These are phyloP conservation scores for Rhodinocichla rosea DNA, from an alignment of 2,113 vertebrate species.

Conservation along the genomic window DNA sequence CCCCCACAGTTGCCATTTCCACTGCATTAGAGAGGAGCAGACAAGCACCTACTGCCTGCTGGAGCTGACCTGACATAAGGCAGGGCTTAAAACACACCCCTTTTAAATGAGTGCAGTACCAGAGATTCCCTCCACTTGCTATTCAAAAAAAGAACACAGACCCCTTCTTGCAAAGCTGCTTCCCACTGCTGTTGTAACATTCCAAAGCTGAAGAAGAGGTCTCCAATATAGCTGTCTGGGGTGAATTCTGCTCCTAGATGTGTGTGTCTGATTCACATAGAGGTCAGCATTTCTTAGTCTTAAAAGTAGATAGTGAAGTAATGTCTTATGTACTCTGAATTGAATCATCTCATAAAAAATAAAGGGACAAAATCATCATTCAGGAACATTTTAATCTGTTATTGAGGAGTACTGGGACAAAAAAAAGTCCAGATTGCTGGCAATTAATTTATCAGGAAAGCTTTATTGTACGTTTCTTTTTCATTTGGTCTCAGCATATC, in stretches of 20 bases:
- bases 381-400: not conserved
- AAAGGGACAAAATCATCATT: not conserved
- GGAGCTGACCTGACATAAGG: not conserved
- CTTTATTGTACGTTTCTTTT: not conserved
- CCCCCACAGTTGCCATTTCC: not conserved
- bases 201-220: not conserved
- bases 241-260: not conserved
- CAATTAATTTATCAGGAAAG: not conserved
- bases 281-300: not conserved
- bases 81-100: not conserved
- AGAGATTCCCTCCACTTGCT: not conserved
- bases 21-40: not conserved
- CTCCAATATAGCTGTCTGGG: not conserved
- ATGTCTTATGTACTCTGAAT: not conserved
- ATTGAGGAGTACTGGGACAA: not conserved
- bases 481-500: not conserved
- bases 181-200: not conserved
- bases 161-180: not conserved
- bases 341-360: slow-evolving; percentile 9
- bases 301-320: not conserved
- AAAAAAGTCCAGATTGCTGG: not conserved
- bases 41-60: not conserved
- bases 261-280: not conserved
- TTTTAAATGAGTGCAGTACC: not conserved
- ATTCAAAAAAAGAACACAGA: not conserved